Base-by-base conservation (phyloP, 1,140 invertebrate genomes). In the Medauroidea extradentata region DNA sequence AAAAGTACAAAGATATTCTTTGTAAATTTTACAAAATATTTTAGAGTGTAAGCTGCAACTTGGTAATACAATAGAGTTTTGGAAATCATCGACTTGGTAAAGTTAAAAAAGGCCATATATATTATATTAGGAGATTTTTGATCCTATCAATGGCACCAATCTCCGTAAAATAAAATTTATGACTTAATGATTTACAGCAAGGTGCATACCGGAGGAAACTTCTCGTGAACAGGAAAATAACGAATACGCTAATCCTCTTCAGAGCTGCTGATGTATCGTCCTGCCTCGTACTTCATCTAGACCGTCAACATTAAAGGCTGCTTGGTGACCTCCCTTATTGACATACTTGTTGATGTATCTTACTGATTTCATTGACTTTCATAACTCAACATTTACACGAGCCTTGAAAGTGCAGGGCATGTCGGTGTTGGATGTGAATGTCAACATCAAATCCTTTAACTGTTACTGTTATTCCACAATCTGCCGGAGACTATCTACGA, bases 341-440 rank as follows among this genome's bases (percentile, higher is more conserved):
- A 78, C 69, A 68, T 76, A 78, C 60, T 76, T 77, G 63, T 68
- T 75, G 61, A 79, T 68, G 62, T 81, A 80, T 67, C 79, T 78
- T 21, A 81, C 75, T 27, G 71, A 71, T 66, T 78, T 80, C 39
- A 81, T 71, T 13, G 76, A 77, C 67, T 72, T 72, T 65, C 75
- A 81, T 60, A 68, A 74, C 68, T 81, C 75, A 16, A 80, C 74
- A 61, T 81, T 81, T 25, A 76, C 71, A 62, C 80, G 79, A 41
- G 73, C 68, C 54, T 81, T 71, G 60, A 73, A 82, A 52, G 65
- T 78, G 66, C 74, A 72, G 3, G 63, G 71, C 14, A 83, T 67
- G 4, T 78, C 56, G 16, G 76, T 74, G 60, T 73, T 78, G 71
- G 81, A 82, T 53, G 78, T 80, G 78, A 55, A 82, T 65, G 74